These are phyloP conservation scores for Potamilus streckersoni DNA, from an alignment of 1,140 invertebrate genomes.

Conservation along the genomic window DNA sequence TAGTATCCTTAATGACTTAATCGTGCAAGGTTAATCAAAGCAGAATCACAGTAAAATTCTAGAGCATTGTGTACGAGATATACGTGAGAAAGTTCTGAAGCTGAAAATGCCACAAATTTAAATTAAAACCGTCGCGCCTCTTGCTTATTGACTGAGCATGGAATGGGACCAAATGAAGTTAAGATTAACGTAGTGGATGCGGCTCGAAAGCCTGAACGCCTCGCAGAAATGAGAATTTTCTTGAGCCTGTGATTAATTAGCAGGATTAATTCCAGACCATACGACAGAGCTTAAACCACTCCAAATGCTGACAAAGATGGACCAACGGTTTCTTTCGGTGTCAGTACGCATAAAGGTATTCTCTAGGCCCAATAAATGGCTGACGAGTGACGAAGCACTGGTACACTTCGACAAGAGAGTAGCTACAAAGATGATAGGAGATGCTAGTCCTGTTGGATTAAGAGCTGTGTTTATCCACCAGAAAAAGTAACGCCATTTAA, in stretches of 20 bases:
- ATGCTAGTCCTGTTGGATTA: slow-evolving; percentile 31
- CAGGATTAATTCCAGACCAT: too few species aligned
- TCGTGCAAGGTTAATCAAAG: too few species aligned
- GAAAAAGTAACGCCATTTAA: slow-evolving; percentile 18
- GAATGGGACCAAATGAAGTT: not conserved
- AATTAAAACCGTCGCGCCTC: too few species aligned
- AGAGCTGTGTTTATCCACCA: slow-evolving; percentile 28
- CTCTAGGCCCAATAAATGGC: slow-evolving; percentile 2
- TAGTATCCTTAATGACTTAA: too few species aligned
- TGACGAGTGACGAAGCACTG: slow-evolving; percentile 14
- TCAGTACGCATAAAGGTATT: slow-evolving; percentile 2
- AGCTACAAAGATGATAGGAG: slow-evolving; percentile 26
- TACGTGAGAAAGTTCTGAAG: too few species aligned
- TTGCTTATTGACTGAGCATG: slow-evolving; percentile 21
- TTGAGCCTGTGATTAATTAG: not conserved
- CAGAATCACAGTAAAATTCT: too few species aligned
- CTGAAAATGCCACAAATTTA: too few species aligned
- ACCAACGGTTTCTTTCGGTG: slow-evolving; percentile 14
- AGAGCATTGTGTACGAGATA: too few species aligned
- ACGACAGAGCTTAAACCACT: too few species aligned
- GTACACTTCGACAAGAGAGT: slow-evolving; percentile 23
- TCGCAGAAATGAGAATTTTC: slow-evolving; percentile 3
- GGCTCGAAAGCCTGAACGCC: slow-evolving; percentile 16
- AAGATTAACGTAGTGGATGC: slow-evolving; percentile 13
- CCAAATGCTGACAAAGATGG: not conserved